Evolutionary conservation across 2,888 invertebrate genomes (phyloP), one percentile per base, ranked within the genome.

Genomic region (Drosophila demipolita): DNA sequence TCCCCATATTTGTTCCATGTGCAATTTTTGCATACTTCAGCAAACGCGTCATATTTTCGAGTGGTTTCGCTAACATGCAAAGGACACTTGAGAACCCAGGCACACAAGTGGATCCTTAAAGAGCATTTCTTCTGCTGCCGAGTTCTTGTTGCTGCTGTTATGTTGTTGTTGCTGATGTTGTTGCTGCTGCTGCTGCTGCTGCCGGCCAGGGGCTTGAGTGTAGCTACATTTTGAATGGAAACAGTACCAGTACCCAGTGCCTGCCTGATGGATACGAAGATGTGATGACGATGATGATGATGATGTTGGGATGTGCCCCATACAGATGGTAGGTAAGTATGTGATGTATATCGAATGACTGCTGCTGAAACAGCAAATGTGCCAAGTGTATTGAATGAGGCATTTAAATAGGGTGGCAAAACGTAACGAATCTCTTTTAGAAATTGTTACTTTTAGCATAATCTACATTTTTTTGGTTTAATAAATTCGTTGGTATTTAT

Each of bases 11-110:
- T 87, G 85, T 87, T 83, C 89, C 89, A 88, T 90, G 90, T 90
- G 87, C 84, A 90, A 91, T 91, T 91, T 86, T 91, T 91, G 91
- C 91, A 91, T 91, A 91, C 91, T 91, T 91, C 90, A 91, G 91
- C 91, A 91, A 91, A 91, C 91, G 91, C 91, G 91, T 91, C 91
- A 91, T 91, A 91, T 91, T 91, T 91, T 91, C 80, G 86, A 91
- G 91, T 87, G 91, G 91, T 91, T 91, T 91, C 90, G 90, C 90
- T 91, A 91, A 91, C 91, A 91, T 91, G 89, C 85, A 88, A 91
- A 91, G 91, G 86, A 89, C 91, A 87, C 91, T 91, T 90, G 80
- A 91, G 78, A 90, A 78, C 83, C 82, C 85, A 80, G 82, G 89
- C 87, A 88, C 88, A 91, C 90, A 91, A 90, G 89, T 88, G 89